Evolutionary conservation across 1,140 invertebrate species (phyloP).

Genomic region (Scaptomyza pallida): DNA sequence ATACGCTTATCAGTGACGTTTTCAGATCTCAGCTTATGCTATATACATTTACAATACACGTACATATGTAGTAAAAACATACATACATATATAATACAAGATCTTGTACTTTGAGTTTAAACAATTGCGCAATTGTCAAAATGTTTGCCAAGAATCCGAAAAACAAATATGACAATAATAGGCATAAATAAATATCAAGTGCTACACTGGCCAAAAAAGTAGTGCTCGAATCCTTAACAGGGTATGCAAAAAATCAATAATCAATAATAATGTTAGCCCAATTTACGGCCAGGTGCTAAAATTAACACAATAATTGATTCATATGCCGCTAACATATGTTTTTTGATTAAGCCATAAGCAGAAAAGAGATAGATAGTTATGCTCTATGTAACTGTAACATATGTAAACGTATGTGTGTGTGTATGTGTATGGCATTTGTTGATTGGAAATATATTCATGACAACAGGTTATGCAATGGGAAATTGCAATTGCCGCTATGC

Average conservation of each 20-base stretch:
- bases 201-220: background rate
- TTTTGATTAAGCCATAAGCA: too few species aligned
- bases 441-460: background rate
- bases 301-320: too few species aligned
- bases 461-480: constrained; percentile 19
- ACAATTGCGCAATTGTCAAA: constrained; percentile 34
- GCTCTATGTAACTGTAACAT: too few species aligned
- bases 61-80: background rate
- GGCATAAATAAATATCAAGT: constrained; percentile 8
- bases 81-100: constrained; percentile 20
- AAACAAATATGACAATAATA: constrained; percentile 30
- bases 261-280: too few species aligned
- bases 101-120: constrained; percentile 21
- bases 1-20: constrained; percentile 71
- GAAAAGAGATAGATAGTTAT: too few species aligned
- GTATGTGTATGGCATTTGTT: background rate
- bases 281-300: too few species aligned
- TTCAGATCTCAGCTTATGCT: constrained; percentile 38
- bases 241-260: too few species aligned
- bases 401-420: background rate
- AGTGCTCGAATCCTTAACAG: too few species aligned
- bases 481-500: constrained; percentile 4
- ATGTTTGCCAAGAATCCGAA: constrained; percentile 29
- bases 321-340: too few species aligned
- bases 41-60: constrained; percentile 8